Evolutionary conservation across 1,140 invertebrate species (phyloP), one percentile per base, ranked within the genome.

Genomic region (Leguminivora glycinivorella): DNA sequence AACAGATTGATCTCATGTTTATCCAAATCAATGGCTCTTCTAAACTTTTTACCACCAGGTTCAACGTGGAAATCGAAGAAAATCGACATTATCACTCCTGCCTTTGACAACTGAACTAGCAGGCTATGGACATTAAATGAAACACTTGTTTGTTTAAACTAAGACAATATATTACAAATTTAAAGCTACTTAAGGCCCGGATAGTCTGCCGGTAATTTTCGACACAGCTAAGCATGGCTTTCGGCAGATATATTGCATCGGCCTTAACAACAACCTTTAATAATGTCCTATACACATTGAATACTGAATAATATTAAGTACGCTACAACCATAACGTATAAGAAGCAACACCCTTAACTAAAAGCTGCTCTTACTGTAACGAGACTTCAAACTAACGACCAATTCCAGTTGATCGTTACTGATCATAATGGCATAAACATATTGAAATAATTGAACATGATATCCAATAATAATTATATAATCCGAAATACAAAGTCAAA

Each of bases 161-260:
- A 86, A 80, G 71, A 47, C 75, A 85, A 84, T 88, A 88, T 88
- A 86, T 85, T 88, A 88, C 82, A 86, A 77, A 67, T 73, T 84
- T 83, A 85, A 86, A 63, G 26, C 26, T 63, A 63, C 17, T 43
- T 14, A 43, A 22, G 38, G 34, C 19, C 56, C 26, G 22, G 56
- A 26, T 25, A 63, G 26, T 63, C 56, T 60, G n/a, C 26, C 58
- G 58, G 29, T 17, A 29, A 22, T 9, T 2, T 52, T 19, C n/a
- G 56, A 22, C 14, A 29, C 58, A 29, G 47, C 47, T 52, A 17
- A 26, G 12, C 3, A 63, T 31, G 58, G 25, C 7, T 63, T 34
- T 34, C 29, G 58, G 58, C 58, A 63, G 29, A 29, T 31, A 63
- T 63, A 63, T 63, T 34, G 58, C 29, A 63, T 63, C 58, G 29